Base-by-base conservation (phyloP, 2,888 invertebrate genomes). In the Amiota mariae region DNA sequence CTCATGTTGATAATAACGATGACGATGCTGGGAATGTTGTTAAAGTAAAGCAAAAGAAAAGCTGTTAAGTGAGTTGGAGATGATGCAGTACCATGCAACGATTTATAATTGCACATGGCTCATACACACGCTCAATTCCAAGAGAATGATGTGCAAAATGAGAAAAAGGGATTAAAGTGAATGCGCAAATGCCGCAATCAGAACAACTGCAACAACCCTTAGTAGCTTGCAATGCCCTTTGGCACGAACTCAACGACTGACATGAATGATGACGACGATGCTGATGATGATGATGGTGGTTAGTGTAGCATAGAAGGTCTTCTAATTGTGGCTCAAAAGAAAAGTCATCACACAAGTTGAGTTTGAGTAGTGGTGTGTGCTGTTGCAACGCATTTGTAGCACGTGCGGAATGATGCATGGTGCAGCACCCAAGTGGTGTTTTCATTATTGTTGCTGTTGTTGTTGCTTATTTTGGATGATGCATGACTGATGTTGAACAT, bases 101-200 rank as follows among this genome's bases (percentile, higher is more conserved):
- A 82, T 83, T 82, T 76, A 79, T 77, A 82, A 63, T 57, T 79
- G 72, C 73, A 80, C 67, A 64, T 56, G 24, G 48, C 74, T 54
- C 36, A 75, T 67, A 73, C 51, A 56, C 18, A 1, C 12, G 20
- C 67, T 67, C 51, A 12, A 24, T 24, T 24, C 24, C 3, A 24
- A 24, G 24, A 24, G 24, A 24, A 24, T 24, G 24, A 61, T 46
- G 68, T 46, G 59, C 72, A 51, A 54, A 71, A 12, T 12, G 54
- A 54, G 6, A 24, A n/a, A 63, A 63, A 36, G 63, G 63, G 63
- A 63, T 63, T 11, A 63, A 18, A 46, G 13, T 36, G 63, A 3
- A 18, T n/a, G 8, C 20, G 61, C 15, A 18, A 20, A 63, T 36
- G 36, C 63, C 24, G 36, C 63, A 8, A 13, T 10, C 57, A 57